Percentiles rank a stretch among this genome's conserved stretches.
These are phyloP conservation scores for Nixonia krombeini DNA, from an alignment of 1,140 invertebrate species.

Conservation along the genomic window DNA sequence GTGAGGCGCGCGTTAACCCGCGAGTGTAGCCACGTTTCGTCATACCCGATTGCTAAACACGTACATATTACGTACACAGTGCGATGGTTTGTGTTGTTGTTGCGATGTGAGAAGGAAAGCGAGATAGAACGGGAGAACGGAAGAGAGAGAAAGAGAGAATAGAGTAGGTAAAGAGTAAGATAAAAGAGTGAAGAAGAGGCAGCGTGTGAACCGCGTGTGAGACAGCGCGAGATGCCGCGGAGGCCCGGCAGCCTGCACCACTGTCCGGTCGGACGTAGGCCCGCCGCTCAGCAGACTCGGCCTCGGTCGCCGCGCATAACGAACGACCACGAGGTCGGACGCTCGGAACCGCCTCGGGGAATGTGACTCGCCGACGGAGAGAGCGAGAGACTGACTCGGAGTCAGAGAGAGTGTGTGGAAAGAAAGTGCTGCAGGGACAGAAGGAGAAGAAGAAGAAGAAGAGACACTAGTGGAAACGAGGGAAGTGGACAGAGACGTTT, in stretches of 20 bases:
- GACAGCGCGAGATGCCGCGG: neutral
- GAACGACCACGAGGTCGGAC: neutral
- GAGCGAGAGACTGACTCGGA: too few species aligned
- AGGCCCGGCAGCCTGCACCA: neutral
- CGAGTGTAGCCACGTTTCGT: neutral
- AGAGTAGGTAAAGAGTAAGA: too few species aligned
- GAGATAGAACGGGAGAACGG: neutral
- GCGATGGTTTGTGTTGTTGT: neutral
- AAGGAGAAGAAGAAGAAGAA: neutral
- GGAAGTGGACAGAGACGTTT: slow-evolving; percentile 11
- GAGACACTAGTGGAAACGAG: neutral
- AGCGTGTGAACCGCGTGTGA: neutral
- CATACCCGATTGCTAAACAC: too few species aligned
- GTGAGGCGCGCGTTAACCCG: neutral
- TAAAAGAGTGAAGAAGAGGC: too few species aligned
- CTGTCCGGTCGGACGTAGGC: neutral
- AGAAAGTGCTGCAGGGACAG: neutral
- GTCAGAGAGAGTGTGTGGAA: too few species aligned
- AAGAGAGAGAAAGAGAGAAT: too few species aligned
- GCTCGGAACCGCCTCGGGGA: neutral
- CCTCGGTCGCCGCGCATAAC: neutral
- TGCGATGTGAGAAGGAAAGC: neutral
- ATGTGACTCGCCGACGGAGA: slow-evolving; percentile 2
- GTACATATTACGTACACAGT: neutral
- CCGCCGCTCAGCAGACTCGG: neutral